Base-by-base conservation (phyloP, 1,140 invertebrate genomes). In the Drosophila rufa region DNA sequence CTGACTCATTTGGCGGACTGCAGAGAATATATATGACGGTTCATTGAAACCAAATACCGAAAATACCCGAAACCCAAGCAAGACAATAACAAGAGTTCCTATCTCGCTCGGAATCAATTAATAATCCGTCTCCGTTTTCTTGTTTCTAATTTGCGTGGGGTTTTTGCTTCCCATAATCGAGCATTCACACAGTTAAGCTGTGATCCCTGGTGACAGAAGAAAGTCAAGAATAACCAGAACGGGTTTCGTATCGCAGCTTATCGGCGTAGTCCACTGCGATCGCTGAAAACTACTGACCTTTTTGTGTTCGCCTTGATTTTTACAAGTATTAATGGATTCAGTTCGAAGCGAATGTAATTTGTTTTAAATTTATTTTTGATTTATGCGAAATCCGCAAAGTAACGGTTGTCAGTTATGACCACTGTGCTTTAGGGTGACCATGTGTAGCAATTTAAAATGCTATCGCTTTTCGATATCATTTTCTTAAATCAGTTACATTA, bases 151-250 rank as follows among this genome's bases (percentile, higher is more conserved):
- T 79, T 80, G 80, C 85, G 84, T 89, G 78, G 84, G 84, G 66
- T 53, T 83, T 79, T 57, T 68, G 79, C 48, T 48, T 50, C 51
- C 55, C 38, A 83, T 86, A 86, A 86, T 87, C 83, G 83, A 87
- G 62, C 80, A 65, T 89, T 87, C 68, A 68, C 77, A 78, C 74
- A 71, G 36, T 36, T 79, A 73, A 78, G 65, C 74, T 51, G 48
- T 56, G 65, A 77, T 48, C 56, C 27, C 50, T 43, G 55, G 60
- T 50, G 71, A 51, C 69, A 51, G 76, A 91, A 87, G 84, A 87
- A 87, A 87, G 85, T 84, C 68, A 80, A 80, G 77, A 71, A 80
- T 58, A 89, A 84, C 65, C 62, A 75, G 66, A 90, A 90, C 81
- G 15, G 65, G 85, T 84, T 80, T 68, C n/a, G 36, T 8, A 56